Evolutionary conservation across 2,113 vertebrate genomes (phyloP).

Genomic region (Hyla sarda): DNA sequence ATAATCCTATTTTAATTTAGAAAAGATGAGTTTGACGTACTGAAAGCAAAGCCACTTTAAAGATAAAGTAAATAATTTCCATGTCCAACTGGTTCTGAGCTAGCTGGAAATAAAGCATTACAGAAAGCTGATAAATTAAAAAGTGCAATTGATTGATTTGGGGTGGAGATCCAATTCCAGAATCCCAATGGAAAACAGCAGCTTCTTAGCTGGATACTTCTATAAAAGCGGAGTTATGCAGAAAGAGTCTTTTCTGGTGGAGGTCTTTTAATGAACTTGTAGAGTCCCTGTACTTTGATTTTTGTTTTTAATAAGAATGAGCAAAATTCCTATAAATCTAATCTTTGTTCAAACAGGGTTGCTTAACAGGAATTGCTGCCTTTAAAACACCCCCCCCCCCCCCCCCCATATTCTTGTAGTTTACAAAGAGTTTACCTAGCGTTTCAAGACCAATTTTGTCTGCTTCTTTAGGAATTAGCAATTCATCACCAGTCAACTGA

Average conservation of each 20-base stretch:
- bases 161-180: not conserved
- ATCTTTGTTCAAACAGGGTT: constrained; percentile 16
- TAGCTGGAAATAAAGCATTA: not conserved
- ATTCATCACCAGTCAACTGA: constrained; percentile 50
- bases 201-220: not conserved
- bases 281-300: not conserved
- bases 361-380: not conserved
- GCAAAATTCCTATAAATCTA: not conserved
- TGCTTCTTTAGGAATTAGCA: constrained; percentile 26
- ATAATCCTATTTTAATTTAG: not conserved
- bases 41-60: not conserved
- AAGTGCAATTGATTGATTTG: not conserved
- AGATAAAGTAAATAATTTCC: not conserved
- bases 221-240: not conserved
- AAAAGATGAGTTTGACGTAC: not conserved
- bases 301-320: not conserved
- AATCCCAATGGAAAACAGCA: not conserved
- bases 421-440: constrained; percentile 25
- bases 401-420: not conserved
- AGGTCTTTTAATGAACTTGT: not conserved
- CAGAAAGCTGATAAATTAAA: not conserved
- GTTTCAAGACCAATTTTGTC: not conserved
- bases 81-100: not conserved
- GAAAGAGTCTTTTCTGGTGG: not conserved
- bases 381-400: no score